These are phyloP conservation scores for Pangasianodon hypophthalmus DNA, from an alignment of 2,113 vertebrate genomes.

Conservation along the genomic window DNA sequence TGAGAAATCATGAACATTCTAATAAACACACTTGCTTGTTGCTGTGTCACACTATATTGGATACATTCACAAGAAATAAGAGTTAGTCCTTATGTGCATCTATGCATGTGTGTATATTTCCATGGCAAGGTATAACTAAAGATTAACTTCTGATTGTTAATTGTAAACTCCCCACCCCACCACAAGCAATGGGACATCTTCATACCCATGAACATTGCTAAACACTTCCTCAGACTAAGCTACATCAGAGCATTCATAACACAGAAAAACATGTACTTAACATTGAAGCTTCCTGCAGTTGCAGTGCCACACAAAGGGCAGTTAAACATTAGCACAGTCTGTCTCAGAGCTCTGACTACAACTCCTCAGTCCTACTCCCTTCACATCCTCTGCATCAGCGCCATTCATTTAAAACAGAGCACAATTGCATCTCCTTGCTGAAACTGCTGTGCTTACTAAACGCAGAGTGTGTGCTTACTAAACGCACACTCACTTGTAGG, in stretches of 20 bases:
- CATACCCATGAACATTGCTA: not conserved
- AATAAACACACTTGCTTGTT: not conserved
- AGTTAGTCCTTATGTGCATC: not conserved
- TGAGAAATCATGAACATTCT: not conserved
- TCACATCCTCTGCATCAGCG: slow-evolving; percentile 8
- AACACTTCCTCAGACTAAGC: not conserved
- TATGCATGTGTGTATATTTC: not conserved
- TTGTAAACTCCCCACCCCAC: no score
- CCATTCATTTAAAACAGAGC: slow-evolving; percentile 10
- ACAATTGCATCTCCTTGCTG: not conserved
- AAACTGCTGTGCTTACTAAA: not conserved
- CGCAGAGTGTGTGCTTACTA: not conserved
- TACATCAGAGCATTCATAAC: not conserved
- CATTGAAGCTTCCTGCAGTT: not conserved
- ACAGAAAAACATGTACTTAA: not conserved
- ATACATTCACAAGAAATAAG: not conserved
- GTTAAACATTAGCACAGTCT: slow-evolving; percentile 27
- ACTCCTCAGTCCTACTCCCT: not conserved
- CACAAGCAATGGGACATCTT: not conserved
- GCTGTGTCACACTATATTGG: not conserved
- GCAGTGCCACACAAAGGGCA: slow-evolving; percentile 7
- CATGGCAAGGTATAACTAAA: not conserved
- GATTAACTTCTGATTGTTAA: no score
- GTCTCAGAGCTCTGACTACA: slow-evolving; percentile 1
- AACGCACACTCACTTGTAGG: not conserved